Base-by-base conservation (phyloP, 1,140 invertebrate genomes). In the Steinernema feltiae region DNA sequence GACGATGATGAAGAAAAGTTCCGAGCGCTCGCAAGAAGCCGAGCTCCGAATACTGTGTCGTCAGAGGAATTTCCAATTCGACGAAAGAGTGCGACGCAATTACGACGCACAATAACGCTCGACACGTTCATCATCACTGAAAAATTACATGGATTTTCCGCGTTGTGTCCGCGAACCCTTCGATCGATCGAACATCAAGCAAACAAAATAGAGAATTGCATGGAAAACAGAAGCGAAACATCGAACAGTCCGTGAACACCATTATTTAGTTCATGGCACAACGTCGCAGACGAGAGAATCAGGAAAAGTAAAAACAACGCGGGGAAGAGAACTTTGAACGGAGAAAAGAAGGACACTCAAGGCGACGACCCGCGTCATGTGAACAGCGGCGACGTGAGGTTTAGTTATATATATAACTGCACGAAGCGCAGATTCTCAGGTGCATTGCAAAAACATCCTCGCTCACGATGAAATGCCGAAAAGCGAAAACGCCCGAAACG, bases 1-100 rank as follows among this genome's bases (percentile, higher is more conserved):
- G 72, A 76, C 0, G 53, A 48, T 0, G 46, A 46, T 0, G 71
- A 76, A n/a, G 48, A 76, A 17, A 48, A 69, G 31, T 48, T 73
- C 35, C 53, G 3, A 29, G 73, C 69, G 31, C 32, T 32, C 27
- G 41, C 12, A 18, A 63, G 53, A n/a, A 27, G 15, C 15, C 12
- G 24, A 27, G 24, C 24, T 15, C 53, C 53, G 53, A 63, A 63
- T 3, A 27, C 53, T 41, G 7, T 7, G 24, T 63, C 24, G 53
- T 12, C 24, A n/a, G 41, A 46, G 41, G 41, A 46, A n/a, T 46
- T 63, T 3, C 53, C 53, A 3, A 63, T 15, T 12, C 53, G 53
- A 7, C 53, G 53, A 7, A 63, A 3, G 12, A 63, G 53, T 27
- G 53, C 7, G 7, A 63, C 53, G 24, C 53, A 63, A 27, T 63